phyloP scores from a whole-genome alignment of 1,140 invertebrate species.

The Rhysida immarginata region DNA sequence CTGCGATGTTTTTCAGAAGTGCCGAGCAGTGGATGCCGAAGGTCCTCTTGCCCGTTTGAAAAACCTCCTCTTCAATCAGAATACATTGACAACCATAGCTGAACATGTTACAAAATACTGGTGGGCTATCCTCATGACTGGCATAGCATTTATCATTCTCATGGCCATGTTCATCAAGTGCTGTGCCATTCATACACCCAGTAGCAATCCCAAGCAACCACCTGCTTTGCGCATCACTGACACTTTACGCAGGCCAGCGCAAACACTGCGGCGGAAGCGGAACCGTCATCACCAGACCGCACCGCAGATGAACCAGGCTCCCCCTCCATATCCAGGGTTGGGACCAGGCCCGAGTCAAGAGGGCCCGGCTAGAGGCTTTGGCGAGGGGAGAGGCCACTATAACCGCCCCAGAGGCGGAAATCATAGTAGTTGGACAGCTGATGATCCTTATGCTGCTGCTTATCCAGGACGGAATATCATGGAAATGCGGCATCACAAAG shows the following conservation, averaged over 20 bases:
- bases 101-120: conserved; percentile 87
- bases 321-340: conserved; percentile 22
- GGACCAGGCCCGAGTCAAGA: conserved; percentile 20
- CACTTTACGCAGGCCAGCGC: conserved; percentile 66
- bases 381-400: conserved; percentile 48
- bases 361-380: conserved; percentile 47
- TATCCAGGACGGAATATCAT: conserved; percentile 40
- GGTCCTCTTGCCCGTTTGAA: conserved; percentile 91
- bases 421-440: conserved; percentile 35
- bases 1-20: conserved; percentile 96
- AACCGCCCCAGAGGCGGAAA: conserved; percentile 35
- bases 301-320: conserved; percentile 18
- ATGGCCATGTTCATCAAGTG: conserved; percentile 99
- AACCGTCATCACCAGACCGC: conserved; percentile 10
- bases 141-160: conserved; percentile 76
- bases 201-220: conserved; percentile 85
- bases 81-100: conserved; percentile 68
- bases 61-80: conserved; percentile 84
- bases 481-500: conserved; percentile 39
- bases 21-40: conserved; percentile 91
- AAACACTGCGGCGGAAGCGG: conserved; percentile 52
- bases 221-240: conserved; percentile 70
- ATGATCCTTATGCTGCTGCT: conserved; percentile 45
- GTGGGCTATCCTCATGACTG: conserved; percentile 89
- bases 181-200: conserved; percentile 97